Conservation (phyloP, 2,113 vertebrate species). For the Dicentrarchus labrax region DNA sequence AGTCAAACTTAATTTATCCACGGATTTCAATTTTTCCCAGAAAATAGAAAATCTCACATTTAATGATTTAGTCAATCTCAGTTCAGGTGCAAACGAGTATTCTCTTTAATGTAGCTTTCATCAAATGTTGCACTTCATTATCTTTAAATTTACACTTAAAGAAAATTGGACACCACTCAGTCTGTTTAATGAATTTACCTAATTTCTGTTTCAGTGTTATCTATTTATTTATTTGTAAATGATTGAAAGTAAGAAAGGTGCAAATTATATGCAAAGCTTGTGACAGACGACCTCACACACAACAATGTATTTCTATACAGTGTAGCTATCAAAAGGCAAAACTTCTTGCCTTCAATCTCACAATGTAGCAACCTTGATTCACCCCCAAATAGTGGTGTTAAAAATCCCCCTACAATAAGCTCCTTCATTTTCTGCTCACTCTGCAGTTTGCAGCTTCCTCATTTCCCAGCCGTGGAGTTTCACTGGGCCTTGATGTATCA, state of each 20-base stretch:
- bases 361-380: conserved; percentile 57
- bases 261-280: conserved; percentile 64
- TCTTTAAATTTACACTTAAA: conserved; percentile 46
- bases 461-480: conserved; percentile 79
- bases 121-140: conserved; percentile 54
- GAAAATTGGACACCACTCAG: conserved; percentile 49
- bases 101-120: conserved; percentile 9
- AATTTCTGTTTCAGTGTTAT: conserved; percentile 39
- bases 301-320: neutral
- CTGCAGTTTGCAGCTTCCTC: conserved; percentile 77
- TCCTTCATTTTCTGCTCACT: conserved; percentile 81
- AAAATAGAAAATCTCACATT: conserved; percentile 40
- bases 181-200: conserved; percentile 48
- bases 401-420: conserved; percentile 75
- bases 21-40: conserved; percentile 28
- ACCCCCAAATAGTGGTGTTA: conserved; percentile 57
- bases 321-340: conserved; percentile 30
- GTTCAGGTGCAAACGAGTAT: conserved; percentile 42
- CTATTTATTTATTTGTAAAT: conserved; percentile 55
- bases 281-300: conserved; percentile 9
- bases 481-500: conserved; percentile 82
- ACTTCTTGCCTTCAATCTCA: conserved; percentile 38
- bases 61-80: conserved; percentile 62
- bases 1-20: conserved; percentile 59
- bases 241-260: conserved; percentile 49